Evolutionary conservation across 2,797 vertebrate species (phyloP).

Genomic region (Limnodromus scolopaceus): DNA sequence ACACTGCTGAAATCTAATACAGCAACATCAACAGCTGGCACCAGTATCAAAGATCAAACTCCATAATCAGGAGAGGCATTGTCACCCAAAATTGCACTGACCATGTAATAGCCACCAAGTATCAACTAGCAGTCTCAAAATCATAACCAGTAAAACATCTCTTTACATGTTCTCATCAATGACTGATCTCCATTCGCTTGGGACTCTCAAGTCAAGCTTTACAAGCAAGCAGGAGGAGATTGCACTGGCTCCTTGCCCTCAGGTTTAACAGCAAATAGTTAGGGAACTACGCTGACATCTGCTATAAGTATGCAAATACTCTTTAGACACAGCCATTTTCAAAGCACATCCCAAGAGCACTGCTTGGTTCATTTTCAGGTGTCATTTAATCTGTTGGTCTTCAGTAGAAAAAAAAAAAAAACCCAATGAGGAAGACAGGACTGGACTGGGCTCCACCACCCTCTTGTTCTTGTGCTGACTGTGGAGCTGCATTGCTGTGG

Average conservation of each 20-base stretch:
- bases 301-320: neutral
- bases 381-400: neutral
- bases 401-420: neutral
- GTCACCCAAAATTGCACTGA: neutral
- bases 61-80: neutral
- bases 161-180: neutral
- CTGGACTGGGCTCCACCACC: neutral
- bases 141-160: neutral
- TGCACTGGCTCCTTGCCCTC: neutral
- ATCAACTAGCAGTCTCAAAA: neutral
- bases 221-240: neutral
- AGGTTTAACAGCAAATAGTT: neutral
- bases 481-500: neutral
- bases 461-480: neutral
- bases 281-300: neutral
- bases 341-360: neutral
- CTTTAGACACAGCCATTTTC: neutral
- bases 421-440: accelerated
- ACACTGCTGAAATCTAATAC: neutral
- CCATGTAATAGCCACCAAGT: neutral
- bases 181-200: neutral
- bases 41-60: neutral
- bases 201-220: neutral
- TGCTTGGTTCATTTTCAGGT: neutral
- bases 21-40: neutral